Evolutionary conservation across 2,888 invertebrate species (phyloP).

Genomic region (Eupithecia centaureata): DNA sequence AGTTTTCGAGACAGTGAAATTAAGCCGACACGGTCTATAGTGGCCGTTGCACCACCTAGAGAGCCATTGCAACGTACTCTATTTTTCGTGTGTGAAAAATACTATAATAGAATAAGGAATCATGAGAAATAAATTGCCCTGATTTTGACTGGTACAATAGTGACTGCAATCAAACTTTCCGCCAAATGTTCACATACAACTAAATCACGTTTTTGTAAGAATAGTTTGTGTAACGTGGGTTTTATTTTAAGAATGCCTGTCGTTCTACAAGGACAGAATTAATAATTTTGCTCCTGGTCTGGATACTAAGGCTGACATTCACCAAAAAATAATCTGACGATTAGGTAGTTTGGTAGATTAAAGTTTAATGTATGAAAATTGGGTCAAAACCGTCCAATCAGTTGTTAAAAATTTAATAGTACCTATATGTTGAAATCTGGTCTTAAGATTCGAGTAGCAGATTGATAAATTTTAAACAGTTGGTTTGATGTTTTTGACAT

Average conservation of each 20-base stretch:
- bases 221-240: not conserved
- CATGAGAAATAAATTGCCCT: not conserved
- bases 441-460: too few relatives aligned
- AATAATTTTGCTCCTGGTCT: not conserved
- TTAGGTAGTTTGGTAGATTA: too few relatives aligned
- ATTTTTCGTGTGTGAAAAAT: constrained; percentile 8
- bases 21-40: constrained; percentile 1
- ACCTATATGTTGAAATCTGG: too few relatives aligned
- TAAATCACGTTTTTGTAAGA: not conserved
- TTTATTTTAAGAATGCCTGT: not conserved
- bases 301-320: too few relatives aligned
- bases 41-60: constrained; percentile 3
- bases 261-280: not conserved
- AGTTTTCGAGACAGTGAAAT: not conserved
- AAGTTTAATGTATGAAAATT: too few relatives aligned
- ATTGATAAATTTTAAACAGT: too few relatives aligned
- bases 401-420: too few relatives aligned
- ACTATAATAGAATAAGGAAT: not conserved
- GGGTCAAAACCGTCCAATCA: too few relatives aligned
- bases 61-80: constrained; percentile 2
- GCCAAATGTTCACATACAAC: not conserved
- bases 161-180: not conserved
- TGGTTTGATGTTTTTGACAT: too few relatives aligned
- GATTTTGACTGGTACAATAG: not conserved
- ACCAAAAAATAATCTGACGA: too few relatives aligned